A percentile compares a stretch with the other conserved stretches of the same genome.
Conservation (phyloP, 1,140 invertebrate species). For the Oedothorax gibbosus region DNA sequence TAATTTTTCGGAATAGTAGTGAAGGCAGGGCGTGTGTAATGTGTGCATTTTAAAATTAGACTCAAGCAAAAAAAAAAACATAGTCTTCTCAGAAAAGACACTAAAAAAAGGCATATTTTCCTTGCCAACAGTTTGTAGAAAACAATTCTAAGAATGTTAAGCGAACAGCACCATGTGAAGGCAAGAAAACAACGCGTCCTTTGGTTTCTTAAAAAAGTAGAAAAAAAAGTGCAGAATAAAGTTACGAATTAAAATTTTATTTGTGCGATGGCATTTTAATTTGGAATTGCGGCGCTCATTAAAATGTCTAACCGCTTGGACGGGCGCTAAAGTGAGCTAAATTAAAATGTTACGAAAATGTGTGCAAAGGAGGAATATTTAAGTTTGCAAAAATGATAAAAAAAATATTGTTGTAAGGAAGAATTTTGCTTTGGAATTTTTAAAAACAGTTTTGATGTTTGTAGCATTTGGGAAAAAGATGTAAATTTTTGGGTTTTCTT, state of each 20-base stretch:
- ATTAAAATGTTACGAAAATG: conserved; percentile 60
- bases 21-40: background rate
- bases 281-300: conserved; percentile 45
- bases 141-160: conserved; percentile 52
- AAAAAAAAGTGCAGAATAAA: conserved; percentile 5
- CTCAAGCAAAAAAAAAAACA: conserved; percentile 1
- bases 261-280: conserved; percentile 57
- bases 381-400: background rate
- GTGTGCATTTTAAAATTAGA: conserved; percentile 31
- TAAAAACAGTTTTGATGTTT: background rate
- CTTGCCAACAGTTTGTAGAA: conserved; percentile 42
- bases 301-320: conserved; percentile 24
- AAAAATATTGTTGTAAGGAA: background rate
- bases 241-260: conserved; percentile 61
- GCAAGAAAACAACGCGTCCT: background rate
- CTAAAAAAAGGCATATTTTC: background rate
- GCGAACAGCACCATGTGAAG: conserved; percentile 7
- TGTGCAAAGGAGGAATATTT: conserved; percentile 24
- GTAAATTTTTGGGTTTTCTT: too few relatives aligned
- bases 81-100: background rate
- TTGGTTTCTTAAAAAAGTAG: background rate
- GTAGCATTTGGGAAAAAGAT: too few relatives aligned
- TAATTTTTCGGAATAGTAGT: too few relatives aligned
- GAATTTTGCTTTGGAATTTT: background rate
- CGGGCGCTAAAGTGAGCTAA: conserved; percentile 42